Percentiles rank a stretch among this genome's conserved stretches.
phyloP scores from a whole-genome alignment of 1,140 invertebrate genomes.

The Dendrolimus punctatus region DNA sequence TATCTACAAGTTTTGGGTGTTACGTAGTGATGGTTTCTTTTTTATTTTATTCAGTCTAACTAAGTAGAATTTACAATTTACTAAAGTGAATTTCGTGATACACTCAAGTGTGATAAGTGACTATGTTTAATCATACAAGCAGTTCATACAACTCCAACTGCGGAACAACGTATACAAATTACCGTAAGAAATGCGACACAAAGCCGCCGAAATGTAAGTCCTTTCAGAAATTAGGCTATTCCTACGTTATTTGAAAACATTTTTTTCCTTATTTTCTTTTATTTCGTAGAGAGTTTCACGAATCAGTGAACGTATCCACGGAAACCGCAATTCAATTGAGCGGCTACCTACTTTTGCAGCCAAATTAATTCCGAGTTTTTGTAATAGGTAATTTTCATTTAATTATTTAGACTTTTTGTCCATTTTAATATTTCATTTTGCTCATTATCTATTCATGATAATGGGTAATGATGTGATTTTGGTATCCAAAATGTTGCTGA shows the following conservation, averaged over 20 bases:
- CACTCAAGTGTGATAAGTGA: conserved; percentile 10
- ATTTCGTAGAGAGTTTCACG: conserved; percentile 20
- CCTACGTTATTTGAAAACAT: not conserved
- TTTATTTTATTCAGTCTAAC: no score
- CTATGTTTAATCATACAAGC: conserved; percentile 50
- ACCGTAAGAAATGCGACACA: conserved; percentile 21
- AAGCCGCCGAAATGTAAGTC: conserved; percentile 35
- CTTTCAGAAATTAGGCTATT: not conserved
- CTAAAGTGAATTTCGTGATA: not conserved
- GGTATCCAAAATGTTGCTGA: no score
- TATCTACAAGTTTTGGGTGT: no score
- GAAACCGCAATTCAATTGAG: conserved; percentile 30
- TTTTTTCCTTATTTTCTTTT: conserved; percentile 12
- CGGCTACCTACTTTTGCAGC: conserved; percentile 12
- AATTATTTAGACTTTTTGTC: no score
- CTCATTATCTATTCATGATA: no score
- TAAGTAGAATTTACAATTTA: not conserved
- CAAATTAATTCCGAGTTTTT: conserved; percentile 15
- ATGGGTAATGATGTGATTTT: no score
- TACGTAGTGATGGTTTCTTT: no score
- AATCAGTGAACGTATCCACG: conserved; percentile 19
- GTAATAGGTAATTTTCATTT: conserved; percentile 4
- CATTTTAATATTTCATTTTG: no score
- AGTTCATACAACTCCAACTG: conserved; percentile 31
- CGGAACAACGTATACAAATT: conserved; percentile 4